These are phyloP conservation scores for Hofmannophila pseudospretella DNA, from an alignment of 2,888 invertebrate genomes.

Conservation along the genomic window DNA sequence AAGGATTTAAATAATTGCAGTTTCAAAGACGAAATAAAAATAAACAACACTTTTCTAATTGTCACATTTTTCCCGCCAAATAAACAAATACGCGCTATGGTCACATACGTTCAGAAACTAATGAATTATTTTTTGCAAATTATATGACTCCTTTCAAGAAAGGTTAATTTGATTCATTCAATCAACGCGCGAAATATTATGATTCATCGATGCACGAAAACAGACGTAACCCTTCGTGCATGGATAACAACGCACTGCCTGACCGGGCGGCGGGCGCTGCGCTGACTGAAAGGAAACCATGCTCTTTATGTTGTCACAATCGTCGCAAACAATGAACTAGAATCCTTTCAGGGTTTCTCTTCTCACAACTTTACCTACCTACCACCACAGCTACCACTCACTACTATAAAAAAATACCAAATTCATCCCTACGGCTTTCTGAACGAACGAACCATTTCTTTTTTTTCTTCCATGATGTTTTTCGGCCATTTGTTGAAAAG, in stretches of 20 bases:
- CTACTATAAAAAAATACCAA: too few species aligned
- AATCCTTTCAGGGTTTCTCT: too few species aligned
- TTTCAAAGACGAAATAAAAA: too few species aligned
- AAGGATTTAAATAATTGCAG: too few species aligned
- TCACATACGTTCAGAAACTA: slow-evolving; percentile 5
- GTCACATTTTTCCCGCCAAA: slow-evolving; percentile 7
- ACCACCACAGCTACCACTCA: too few species aligned
- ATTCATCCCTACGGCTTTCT: too few species aligned
- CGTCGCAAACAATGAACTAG: too few species aligned
- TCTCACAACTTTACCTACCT: too few species aligned
- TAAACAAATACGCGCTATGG: background rate
- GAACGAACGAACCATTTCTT: too few species aligned
- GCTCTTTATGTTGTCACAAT: background rate
- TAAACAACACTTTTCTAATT: too few species aligned
- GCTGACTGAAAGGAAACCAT: background rate
- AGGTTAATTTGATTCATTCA: slow-evolving; percentile 20
- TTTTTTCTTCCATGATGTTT: too few species aligned
- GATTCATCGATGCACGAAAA: slow-evolving; percentile 14
- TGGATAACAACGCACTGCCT: slow-evolving; percentile 29
- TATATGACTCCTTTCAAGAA: background rate
- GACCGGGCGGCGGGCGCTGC: background rate
- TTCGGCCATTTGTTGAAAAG: too few species aligned
- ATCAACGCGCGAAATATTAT: slow-evolving; percentile 17
- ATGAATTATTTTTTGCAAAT: background rate
- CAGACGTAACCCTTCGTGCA: slow-evolving; percentile 24